Base-by-base conservation (phyloP, 2,888 invertebrate species). In the Nowickia ferox region DNA sequence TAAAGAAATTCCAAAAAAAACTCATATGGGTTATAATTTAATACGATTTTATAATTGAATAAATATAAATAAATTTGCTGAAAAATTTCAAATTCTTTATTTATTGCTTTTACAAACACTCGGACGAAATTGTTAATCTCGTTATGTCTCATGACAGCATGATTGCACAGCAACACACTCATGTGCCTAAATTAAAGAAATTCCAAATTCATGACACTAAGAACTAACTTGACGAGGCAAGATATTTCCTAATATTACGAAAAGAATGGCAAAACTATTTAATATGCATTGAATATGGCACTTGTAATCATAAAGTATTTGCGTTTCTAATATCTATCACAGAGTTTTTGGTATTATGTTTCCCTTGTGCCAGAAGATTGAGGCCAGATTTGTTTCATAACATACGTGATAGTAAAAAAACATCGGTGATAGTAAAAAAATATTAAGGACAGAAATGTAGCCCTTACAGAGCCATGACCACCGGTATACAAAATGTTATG, bases 121-220 rank as follows among this genome's bases (percentile, higher is more conserved):
- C n/a, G 42, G 42, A 4, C 22, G 51, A 63, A 53, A n/a, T 22
- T 75, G 40, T 51, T 63, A 63, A 75, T 63, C 53, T 51, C n/a
- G 53, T 63, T 53, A 42, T 42, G 61, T 8, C 17, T 51, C 3
- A 17, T 11, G 13, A 11, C 19, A 38, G 46, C 48, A 19, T 19
- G 17, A 5, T 38, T 72, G 46, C 17, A 9, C 15, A 9, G 17
- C 46, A 71, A 30, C 17, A 59, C 13, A 17, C 48, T 2, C 6
- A 6, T 30, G 38, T 17, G 30, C 4, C 17, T 30, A 30, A 30
- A 22, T 19, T 30, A 10, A 15, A 22, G 13, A 22, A 5, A 17
- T 72, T 13, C 10, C 15, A 15, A 19, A 40, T 38, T 17, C 10
- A 13, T 48, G 17, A 59, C 72, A 59, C 40, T 57, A 2, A 44